These are phyloP conservation scores for Protodeltote pygarga DNA, from an alignment of 2,888 invertebrate species.

Conservation along the genomic window DNA sequence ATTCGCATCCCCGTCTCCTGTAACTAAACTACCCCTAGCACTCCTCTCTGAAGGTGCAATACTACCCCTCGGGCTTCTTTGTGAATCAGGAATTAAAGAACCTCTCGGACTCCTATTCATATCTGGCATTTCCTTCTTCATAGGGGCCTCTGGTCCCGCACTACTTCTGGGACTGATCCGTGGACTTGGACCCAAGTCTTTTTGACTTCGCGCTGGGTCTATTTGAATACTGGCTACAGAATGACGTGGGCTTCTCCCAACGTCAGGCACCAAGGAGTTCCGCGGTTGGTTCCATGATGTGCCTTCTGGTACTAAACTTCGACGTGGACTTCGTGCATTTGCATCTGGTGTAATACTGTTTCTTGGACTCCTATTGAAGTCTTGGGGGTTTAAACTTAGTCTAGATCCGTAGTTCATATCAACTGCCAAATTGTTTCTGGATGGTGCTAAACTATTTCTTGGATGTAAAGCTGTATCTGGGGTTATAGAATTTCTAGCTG, in stretches of 20 bases:
- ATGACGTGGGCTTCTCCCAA: constrained; percentile 88
- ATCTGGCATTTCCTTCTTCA: constrained; percentile 81
- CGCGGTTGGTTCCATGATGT: constrained; percentile 86
- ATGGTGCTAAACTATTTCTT: constrained; percentile 85
- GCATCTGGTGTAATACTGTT: constrained; percentile 82
- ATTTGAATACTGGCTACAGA: constrained; percentile 83
- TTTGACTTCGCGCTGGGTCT: constrained; percentile 76
- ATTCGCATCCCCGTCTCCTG: constrained; percentile 72
- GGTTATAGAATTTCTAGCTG: constrained; percentile 88
- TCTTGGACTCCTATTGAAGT: constrained; percentile 82
- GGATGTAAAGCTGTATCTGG: constrained; percentile 87
- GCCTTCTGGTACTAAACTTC: constrained; percentile 88
- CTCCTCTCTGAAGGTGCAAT: constrained; percentile 85
- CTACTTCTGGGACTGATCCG: constrained; percentile 88
- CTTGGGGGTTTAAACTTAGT: constrained; percentile 86
- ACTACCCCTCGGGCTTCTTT: constrained; percentile 88
- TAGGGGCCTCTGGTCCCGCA: constrained; percentile 75
- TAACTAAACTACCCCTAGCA: constrained; percentile 76
- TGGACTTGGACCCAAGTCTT: constrained; percentile 83
- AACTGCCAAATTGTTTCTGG: constrained; percentile 88
- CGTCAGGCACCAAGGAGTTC: constrained; percentile 87
- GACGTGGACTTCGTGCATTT: constrained; percentile 86
- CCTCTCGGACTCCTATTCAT: constrained; percentile 85
- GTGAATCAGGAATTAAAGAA: constrained; percentile 86
- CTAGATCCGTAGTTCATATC: constrained; percentile 85